Evolutionary conservation across 2,888 invertebrate genomes (phyloP).

Genomic region (Orthosia incerta): DNA sequence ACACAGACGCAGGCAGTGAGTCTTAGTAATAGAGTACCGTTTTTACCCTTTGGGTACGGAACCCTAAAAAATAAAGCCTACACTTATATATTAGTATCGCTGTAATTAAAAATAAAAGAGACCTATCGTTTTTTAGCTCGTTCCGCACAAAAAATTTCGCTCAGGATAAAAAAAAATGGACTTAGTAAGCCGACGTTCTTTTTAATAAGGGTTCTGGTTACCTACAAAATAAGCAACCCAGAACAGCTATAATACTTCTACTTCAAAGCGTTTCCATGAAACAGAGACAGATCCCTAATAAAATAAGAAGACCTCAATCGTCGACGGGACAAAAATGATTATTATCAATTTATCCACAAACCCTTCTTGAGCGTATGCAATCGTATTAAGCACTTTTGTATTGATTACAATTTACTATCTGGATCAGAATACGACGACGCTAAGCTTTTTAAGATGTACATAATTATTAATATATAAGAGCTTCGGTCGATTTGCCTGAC

Average conservation of each 20-base stretch:
- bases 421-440: slow-evolving; percentile 15
- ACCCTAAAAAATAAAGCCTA: too few relatives aligned
- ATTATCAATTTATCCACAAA: slow-evolving; percentile 63
- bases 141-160: neutral
- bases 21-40: too few relatives aligned
- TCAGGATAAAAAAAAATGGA: neutral
- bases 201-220: neutral
- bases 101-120: neutral
- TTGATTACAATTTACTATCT: slow-evolving; percentile 72
- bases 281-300: slow-evolving; percentile 7
- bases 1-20: too few relatives aligned
- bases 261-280: neutral
- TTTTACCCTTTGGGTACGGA: too few relatives aligned
- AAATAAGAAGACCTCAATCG: slow-evolving; percentile 16
- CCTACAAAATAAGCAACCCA: neutral
- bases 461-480: slow-evolving; percentile 47
- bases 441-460: slow-evolving; percentile 3
- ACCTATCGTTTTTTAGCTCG: neutral
- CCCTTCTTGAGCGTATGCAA: slow-evolving; percentile 59
- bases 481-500: slow-evolving; percentile 5
- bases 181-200: neutral
- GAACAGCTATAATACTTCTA: neutral
- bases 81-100: slow-evolving; percentile 7
- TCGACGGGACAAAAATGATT: slow-evolving; percentile 43
- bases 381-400: slow-evolving; percentile 59